phyloP scores from a whole-genome alignment of 1,140 invertebrate species.

The Helicoverpa zea region DNA sequence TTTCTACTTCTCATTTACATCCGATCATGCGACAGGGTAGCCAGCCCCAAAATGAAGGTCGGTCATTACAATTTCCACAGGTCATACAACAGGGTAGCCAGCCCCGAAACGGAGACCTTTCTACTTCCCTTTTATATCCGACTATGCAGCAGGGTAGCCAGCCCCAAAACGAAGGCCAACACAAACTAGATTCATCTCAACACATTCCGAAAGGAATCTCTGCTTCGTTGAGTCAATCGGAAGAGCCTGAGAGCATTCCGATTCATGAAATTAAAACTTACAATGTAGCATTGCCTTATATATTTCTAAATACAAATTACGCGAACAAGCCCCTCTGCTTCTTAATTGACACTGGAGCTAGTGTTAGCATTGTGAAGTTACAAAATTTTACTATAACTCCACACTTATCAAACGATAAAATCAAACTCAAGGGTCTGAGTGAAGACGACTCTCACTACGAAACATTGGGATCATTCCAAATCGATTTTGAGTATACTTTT shows the following conservation, averaged over 20 bases:
- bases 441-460: neutral
- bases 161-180: neutral
- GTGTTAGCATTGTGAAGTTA: constrained; percentile 7
- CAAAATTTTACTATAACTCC: neutral
- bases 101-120: neutral
- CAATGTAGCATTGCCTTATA: neutral
- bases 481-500: neutral
- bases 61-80: neutral
- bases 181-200: neutral
- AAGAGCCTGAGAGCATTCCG: neutral
- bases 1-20: neutral
- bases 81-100: neutral
- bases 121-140: too few species aligned
- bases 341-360: neutral
- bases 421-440: neutral
- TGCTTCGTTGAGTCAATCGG: neutral
- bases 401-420: neutral
- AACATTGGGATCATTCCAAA: neutral
- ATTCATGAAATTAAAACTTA: constrained; percentile 7
- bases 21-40: neutral
- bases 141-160: neutral
- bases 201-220: neutral
- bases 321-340: neutral
- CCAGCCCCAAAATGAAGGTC: neutral
- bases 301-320: constrained; percentile 1